Conservation (phyloP, 2,113 vertebrate genomes). For the Panurus biarmicus region DNA sequence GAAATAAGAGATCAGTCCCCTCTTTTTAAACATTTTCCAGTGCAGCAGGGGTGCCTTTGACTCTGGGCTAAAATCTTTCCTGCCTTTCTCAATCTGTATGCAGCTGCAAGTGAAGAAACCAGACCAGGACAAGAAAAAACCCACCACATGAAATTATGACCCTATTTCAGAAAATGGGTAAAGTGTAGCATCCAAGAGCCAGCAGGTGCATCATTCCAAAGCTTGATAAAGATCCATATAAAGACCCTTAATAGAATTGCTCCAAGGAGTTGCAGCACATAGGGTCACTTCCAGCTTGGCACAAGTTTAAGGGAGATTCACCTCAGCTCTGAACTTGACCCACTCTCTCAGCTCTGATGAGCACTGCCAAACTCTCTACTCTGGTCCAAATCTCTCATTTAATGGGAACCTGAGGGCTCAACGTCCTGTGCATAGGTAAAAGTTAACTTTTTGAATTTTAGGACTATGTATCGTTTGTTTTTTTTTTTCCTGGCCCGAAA, state of each 20-base stretch:
- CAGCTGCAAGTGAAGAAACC: not conserved
- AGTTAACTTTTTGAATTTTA: not conserved
- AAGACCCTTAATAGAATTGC: not conserved
- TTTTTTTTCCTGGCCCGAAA: not conserved
- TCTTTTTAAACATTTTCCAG: not conserved
- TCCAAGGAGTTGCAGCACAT: not conserved
- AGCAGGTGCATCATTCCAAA: not conserved
- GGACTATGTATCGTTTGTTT: not conserved
- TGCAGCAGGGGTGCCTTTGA: not conserved
- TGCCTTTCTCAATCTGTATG: not conserved
- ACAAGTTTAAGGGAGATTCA: not conserved
- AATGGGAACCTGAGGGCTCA: not conserved
- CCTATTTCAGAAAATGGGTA: not conserved
- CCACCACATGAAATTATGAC: not conserved
- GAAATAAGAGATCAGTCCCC: not conserved
- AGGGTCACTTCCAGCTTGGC: not conserved
- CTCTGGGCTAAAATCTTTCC: not conserved
- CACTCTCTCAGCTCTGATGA: accelerated
- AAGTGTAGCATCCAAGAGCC: not conserved
- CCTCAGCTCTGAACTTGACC: not conserved
- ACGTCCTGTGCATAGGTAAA: accelerated
- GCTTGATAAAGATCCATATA: not conserved
- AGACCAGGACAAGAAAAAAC: not conserved
- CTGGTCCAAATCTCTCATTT: not conserved
- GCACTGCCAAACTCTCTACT: not conserved